Conservation (phyloP, 2,797 vertebrate genomes). For the Pipistrellus nathusii region DNA sequence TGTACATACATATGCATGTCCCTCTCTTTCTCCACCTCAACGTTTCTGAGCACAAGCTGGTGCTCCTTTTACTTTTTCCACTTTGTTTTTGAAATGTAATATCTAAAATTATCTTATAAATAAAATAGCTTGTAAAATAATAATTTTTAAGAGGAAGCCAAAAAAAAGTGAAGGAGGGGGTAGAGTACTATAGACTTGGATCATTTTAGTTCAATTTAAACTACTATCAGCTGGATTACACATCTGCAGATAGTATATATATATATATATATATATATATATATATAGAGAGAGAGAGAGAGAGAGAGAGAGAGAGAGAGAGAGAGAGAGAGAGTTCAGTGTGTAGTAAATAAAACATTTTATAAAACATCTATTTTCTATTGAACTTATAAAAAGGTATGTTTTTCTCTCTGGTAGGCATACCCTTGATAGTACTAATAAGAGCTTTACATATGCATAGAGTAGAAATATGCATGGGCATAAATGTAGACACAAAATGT, state of each 20-base stretch:
- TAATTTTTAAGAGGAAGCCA: slow-evolving; percentile 4
- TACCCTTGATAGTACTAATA: neutral
- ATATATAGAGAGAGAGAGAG: no score
- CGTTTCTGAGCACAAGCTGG: slow-evolving; percentile 44
- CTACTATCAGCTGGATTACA: slow-evolving; percentile 40
- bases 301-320: no score
- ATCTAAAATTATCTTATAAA: slow-evolving; percentile 37
- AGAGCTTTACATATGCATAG: accelerated
- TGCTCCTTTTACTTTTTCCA: neutral
- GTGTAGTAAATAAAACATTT: slow-evolving; percentile 49
- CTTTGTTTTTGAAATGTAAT: neutral
- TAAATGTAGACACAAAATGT: neutral
- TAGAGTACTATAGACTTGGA: neutral
- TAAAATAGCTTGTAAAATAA: slow-evolving; percentile 14
- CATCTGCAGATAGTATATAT: slow-evolving; percentile 51
- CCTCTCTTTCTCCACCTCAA: neutral
- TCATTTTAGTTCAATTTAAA: slow-evolving; percentile 58
- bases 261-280: slow-evolving; percentile 36
- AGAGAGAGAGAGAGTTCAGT: no score
- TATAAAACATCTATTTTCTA: slow-evolving; percentile 5
- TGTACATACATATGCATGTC: neutral
- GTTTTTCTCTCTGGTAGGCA: neutral
- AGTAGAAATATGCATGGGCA: neutral
- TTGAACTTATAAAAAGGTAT: neutral
- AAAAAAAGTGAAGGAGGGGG: neutral